Evolutionary conservation across 2,797 vertebrate species (phyloP), one percentile per base, ranked within the genome.

Genomic region (Benthosema pterotum): DNA sequence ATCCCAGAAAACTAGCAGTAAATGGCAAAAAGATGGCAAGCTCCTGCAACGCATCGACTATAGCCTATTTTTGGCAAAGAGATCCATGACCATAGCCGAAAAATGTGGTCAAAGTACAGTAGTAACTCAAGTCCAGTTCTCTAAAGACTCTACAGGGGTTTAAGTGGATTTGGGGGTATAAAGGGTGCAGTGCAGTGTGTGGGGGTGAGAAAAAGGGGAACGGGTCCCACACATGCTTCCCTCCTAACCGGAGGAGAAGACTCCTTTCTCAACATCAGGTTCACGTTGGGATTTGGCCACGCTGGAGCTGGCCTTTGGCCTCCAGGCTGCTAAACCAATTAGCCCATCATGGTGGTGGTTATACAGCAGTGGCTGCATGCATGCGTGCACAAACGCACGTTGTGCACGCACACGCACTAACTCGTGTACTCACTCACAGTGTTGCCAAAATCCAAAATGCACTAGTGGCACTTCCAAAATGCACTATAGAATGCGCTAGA

Each of bases 251-350:
- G 57, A 63, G 59, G 62, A 63, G 82, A 62, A 84, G 57, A 68
- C 72, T 85, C 87, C 74, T 71, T 77, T 77, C 70, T 81, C 88
- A 91, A 91, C 92, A 93, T 92, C 90, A 91, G 92, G 91, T 93
- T 93, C 86, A 88, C 84, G 87, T 93, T 92, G 88, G 85, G 84
- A 81, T 86, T n/a, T 87, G 58, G 90, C 87, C 83, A 92, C 84
- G 92, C 90, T 89, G 77, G 57, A n/a, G 64, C 85, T 91, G 91
- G 74, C 90, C 91, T 90, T 90, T 92, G 89, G 82, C 91, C 88
- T 75, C 79, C 80, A 66, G 80, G 79, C 91, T 92, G 91, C 91
- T 93, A 92, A 93, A 92, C 91, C 89, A 93, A 92, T 93, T 92
- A 93, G 90, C 82, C 84, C 80, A 89, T 91, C 87, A 85, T 85